Evolutionary conservation across 2,888 invertebrate genomes (phyloP).

Genomic region (Stomorhina lunata): DNA sequence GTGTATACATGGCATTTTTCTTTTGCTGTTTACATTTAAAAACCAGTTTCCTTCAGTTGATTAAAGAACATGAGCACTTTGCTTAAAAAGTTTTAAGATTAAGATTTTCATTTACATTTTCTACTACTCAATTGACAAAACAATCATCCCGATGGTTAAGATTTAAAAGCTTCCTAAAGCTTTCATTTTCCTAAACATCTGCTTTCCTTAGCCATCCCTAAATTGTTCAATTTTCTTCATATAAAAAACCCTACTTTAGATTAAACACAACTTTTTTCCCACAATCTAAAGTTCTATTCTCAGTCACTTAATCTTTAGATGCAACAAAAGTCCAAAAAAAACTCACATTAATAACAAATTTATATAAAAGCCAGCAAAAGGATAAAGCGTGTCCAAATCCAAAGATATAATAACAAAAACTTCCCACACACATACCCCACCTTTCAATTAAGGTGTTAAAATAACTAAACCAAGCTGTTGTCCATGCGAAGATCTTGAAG

Average conservation of each 20-base stretch:
- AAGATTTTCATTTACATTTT: too few species aligned
- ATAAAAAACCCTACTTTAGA: not conserved
- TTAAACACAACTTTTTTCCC: constrained; percentile 44
- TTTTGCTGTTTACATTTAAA: not conserved
- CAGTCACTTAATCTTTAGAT: not conserved
- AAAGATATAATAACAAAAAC: constrained; percentile 43
- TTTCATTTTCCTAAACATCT: too few species aligned
- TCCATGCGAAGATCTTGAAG: not conserved
- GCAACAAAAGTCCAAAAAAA: constrained; percentile 31
- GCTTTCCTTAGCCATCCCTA: too few species aligned
- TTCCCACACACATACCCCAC: constrained; percentile 78
- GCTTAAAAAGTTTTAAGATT: not conserved
- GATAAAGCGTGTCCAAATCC: constrained; percentile 33
- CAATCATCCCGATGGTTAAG: too few species aligned
- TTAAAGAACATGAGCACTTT: not conserved
- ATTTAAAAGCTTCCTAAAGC: too few species aligned
- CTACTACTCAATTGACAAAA: too few species aligned
- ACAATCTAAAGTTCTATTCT: constrained; percentile 8
- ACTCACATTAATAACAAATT: constrained; percentile 71
- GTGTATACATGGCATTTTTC: not conserved
- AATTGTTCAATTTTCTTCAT: not conserved
- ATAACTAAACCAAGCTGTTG: constrained; percentile 7
- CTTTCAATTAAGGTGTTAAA: constrained; percentile 30
- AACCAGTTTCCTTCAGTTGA: not conserved
- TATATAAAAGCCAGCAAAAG: constrained; percentile 26